Percentiles rank a stretch among this genome's conserved stretches.
phyloP scores from a whole-genome alignment of 2,113 vertebrate genomes.

The Engraulis encrasicolus region DNA sequence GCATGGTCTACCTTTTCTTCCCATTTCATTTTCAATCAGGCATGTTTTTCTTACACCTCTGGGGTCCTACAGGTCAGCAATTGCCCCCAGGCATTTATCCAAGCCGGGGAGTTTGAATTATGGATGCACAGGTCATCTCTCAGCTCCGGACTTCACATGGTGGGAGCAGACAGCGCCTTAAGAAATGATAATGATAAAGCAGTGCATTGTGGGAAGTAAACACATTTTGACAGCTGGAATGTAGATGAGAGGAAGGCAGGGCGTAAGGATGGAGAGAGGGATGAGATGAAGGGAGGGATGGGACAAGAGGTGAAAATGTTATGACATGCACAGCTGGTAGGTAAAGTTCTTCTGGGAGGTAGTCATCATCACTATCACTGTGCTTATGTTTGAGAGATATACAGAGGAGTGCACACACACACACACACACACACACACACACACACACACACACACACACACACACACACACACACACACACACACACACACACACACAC shows the following conservation, averaged over 20 bases:
- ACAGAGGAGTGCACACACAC: not conserved
- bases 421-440: not conserved
- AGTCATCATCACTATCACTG: too few relatives aligned
- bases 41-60: not conserved
- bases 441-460: not conserved
- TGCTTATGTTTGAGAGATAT: not conserved
- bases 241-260: not conserved
- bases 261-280: not conserved
- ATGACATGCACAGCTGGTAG: too few relatives aligned
- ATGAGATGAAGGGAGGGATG: not conserved
- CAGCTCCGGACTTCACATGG: not conserved
- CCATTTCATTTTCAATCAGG: not conserved
- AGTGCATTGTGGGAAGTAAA: not conserved
- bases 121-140: too few relatives aligned
- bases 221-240: not conserved
- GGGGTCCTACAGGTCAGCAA: not conserved
- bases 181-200: not conserved
- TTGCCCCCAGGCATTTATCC: not conserved
- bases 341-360: too few relatives aligned
- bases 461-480: not conserved
- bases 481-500: not conserved
- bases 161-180: not conserved
- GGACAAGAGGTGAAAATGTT: not conserved
- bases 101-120: not conserved
- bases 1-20: not conserved